These are phyloP conservation scores for Gorsachius magnificus DNA, from an alignment of 2,797 vertebrate species.

Conservation along the genomic window DNA sequence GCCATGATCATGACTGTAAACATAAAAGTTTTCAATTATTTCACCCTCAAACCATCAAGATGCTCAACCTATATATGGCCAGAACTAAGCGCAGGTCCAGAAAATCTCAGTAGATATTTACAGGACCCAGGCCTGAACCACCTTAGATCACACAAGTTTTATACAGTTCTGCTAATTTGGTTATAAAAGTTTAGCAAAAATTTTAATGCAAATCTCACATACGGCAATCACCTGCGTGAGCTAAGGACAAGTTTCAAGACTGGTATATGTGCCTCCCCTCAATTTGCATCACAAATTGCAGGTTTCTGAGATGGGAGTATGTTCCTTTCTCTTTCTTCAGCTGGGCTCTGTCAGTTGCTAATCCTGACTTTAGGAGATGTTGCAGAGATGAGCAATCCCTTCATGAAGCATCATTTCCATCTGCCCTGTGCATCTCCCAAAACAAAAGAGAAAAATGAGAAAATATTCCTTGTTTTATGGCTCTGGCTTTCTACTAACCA, in stretches of 20 bases:
- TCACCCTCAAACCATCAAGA: not conserved
- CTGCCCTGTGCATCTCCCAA: not conserved
- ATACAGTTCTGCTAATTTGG: not conserved
- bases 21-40: not conserved
- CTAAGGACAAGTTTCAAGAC: not conserved
- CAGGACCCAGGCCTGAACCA: not conserved
- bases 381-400: not conserved
- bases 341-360: not conserved
- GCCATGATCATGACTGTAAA: not conserved
- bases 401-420: not conserved
- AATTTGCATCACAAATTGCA: not conserved
- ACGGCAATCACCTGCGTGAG: not conserved
- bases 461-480: not conserved
- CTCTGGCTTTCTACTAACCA: not conserved
- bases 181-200: not conserved
- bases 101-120: not conserved
- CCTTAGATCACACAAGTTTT: not conserved
- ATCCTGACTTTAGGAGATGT: not conserved
- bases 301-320: not conserved
- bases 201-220: not conserved
- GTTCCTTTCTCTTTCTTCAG: not conserved
- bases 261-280: not conserved
- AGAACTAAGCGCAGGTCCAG: not conserved
- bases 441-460: not conserved
- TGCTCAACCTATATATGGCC: not conserved